Percentiles rank a stretch among this genome's conserved stretches.
phyloP scores from a whole-genome alignment of 2,113 vertebrate genomes.

The Athene cunicularia region DNA sequence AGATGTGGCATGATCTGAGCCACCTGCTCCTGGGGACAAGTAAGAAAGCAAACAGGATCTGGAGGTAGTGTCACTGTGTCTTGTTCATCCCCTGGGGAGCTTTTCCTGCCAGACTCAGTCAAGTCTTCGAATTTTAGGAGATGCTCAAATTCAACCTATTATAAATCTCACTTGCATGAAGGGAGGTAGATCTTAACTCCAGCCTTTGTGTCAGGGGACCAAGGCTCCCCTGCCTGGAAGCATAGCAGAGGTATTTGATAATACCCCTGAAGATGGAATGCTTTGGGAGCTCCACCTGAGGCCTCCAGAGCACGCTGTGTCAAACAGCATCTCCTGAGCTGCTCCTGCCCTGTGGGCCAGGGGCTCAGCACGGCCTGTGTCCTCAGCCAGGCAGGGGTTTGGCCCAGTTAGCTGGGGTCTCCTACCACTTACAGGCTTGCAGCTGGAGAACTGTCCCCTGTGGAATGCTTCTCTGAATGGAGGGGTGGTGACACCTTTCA shows the following conservation, averaged over 20 bases:
- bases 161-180: too few species aligned
- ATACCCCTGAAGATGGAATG: not conserved
- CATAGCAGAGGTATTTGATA: not conserved
- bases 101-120: not conserved
- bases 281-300: too few species aligned
- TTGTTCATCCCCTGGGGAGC: not conserved
- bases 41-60: accelerated
- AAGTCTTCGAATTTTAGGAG: not conserved
- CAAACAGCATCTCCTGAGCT: not conserved
- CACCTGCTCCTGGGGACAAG: accelerated
- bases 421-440: not conserved
- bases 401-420: not conserved
- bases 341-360: not conserved
- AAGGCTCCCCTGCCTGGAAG: not conserved
- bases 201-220: not conserved
- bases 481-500: not conserved
- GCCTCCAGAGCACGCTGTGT: not conserved
- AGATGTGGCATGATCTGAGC: not conserved
- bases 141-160: not conserved
- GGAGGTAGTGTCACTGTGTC: accelerated
- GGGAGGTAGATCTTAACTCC: not conserved
- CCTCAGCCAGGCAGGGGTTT: too few species aligned
- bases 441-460: not conserved
- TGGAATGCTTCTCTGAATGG: not conserved
- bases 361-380: accelerated